Conservation (phyloP, 2,888 invertebrate genomes). For the Callosobruchus maculatus region DNA sequence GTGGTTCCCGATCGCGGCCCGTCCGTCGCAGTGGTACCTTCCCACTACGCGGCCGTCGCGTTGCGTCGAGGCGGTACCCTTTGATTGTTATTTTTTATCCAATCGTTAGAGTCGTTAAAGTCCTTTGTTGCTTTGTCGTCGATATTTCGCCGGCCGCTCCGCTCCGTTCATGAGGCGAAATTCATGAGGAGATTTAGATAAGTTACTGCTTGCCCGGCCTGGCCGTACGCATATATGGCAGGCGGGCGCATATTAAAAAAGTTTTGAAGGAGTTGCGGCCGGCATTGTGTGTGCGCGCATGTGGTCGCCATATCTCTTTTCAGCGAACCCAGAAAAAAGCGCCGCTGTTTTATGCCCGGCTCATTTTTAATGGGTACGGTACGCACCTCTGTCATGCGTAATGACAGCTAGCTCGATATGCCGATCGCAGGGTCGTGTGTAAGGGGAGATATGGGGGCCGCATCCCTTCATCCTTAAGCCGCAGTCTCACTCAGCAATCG, state of each 20-base stretch:
- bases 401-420: not conserved
- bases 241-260: not conserved
- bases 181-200: not conserved
- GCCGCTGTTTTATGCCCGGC: not conserved
- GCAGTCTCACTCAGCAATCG: too few relatives aligned
- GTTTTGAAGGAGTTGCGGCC: not conserved
- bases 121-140: not conserved
- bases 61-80: not conserved
- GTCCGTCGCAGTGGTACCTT: not conserved
- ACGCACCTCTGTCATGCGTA: not conserved
- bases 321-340: not conserved
- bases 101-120: not conserved
- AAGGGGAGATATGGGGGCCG: too few relatives aligned
- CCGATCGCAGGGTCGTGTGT: too few relatives aligned
- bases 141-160: not conserved
- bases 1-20: not conserved
- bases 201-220: not conserved
- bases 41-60: not conserved
- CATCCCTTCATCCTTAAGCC: too few relatives aligned
- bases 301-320: not conserved
- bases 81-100: not conserved
- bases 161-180: not conserved
- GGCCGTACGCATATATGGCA: not conserved
- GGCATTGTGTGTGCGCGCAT: not conserved
- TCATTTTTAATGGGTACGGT: not conserved